phyloP scores from a whole-genome alignment of 1,140 invertebrate species.

The Panagrolaimus sp. region DNA sequence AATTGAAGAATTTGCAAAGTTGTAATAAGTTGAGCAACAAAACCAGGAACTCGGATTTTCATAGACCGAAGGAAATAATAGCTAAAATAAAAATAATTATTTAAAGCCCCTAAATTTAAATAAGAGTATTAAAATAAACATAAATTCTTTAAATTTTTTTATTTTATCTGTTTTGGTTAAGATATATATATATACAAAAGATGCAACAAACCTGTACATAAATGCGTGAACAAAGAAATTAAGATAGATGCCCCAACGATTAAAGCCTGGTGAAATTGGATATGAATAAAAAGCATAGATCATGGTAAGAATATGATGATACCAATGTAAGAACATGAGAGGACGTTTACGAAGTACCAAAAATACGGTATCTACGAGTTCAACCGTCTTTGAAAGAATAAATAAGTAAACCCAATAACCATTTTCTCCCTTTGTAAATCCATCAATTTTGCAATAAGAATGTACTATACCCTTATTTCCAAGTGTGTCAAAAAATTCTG shows the following conservation, averaged over 20 bases:
- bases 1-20: conserved; percentile 87
- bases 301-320: conserved; percentile 69
- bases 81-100: too few species aligned
- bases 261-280: conserved; percentile 85
- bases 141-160: too few species aligned
- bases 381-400: conserved; percentile 54
- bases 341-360: conserved; percentile 54
- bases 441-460: conserved; percentile 65
- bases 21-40: conserved; percentile 85
- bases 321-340: conserved; percentile 59
- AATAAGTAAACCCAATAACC: conserved; percentile 57
- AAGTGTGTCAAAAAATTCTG: conserved; percentile 82
- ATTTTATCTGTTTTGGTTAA: too few species aligned
- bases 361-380: conserved; percentile 55
- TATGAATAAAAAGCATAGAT: conserved; percentile 96
- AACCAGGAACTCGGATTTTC: conserved; percentile 75
- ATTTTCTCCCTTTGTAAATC: conserved; percentile 66
- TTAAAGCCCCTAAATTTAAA: too few species aligned
- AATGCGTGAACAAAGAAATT: conserved; percentile 94
- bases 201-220: conserved; percentile 91
- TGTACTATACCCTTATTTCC: conserved; percentile 71
- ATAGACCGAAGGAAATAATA: conserved; percentile 89
- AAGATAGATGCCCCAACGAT: conserved; percentile 97
- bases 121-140: too few species aligned
- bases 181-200: too few species aligned